Percentiles rank a stretch among this genome's conserved stretches.
Conservation (phyloP, 2,888 invertebrate species). For the Gerosis bhagava region DNA sequence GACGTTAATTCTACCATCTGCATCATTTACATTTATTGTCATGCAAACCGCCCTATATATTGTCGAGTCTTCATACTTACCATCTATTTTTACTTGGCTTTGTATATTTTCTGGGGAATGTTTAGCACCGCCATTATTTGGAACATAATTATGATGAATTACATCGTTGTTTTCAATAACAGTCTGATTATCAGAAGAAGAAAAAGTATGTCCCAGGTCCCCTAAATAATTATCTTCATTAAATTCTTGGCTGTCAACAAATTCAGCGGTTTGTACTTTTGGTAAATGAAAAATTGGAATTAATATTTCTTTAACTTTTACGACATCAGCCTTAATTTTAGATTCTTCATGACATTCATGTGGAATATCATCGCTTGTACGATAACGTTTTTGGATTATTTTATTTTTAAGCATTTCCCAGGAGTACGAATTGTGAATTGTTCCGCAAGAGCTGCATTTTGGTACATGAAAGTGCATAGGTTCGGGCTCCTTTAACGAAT, state of each 20-base stretch:
- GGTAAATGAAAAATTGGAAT: conserved; percentile 53
- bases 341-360: conserved; percentile 48
- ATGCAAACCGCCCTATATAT: conserved; percentile 41
- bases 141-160: conserved; percentile 13
- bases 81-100: no score
- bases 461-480: conserved; percentile 73
- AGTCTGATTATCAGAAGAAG: conserved; percentile 56
- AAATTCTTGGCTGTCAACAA: conserved; percentile 72
- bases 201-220: conserved; percentile 57
- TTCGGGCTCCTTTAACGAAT: conserved; percentile 61
- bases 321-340: conserved; percentile 35
- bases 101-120: no score
- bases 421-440: conserved; percentile 47
- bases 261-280: conserved; percentile 47
- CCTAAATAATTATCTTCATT: conserved; percentile 69
- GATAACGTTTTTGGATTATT: conserved; percentile 40
- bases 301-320: conserved; percentile 49
- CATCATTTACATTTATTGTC: conserved; percentile 37
- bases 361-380: conserved; percentile 58
- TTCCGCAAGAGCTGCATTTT: conserved; percentile 55
- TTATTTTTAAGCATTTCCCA: conserved; percentile 45
- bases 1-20: conserved; percentile 33
- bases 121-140: no score
- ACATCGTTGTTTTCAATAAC: conserved; percentile 45
- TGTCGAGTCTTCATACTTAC: conserved; percentile 11